Evolutionary conservation across 2,113 vertebrate genomes (phyloP).

Genomic region (Hyla sarda): DNA sequence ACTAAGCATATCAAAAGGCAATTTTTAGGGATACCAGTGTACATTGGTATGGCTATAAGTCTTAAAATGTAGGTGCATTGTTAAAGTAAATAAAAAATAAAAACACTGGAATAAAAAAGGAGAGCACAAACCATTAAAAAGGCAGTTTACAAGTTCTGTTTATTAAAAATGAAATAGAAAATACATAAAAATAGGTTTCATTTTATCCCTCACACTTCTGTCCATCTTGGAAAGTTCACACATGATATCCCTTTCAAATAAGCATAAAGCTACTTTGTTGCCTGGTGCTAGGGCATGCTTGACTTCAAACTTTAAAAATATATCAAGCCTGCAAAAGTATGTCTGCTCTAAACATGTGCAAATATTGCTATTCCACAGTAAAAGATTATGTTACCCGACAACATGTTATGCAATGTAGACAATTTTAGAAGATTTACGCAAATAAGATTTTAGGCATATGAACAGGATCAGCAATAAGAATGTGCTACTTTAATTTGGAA

Average conservation of each 20-base stretch:
- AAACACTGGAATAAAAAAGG: too few species aligned
- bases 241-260: slow-evolving; percentile 74
- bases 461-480: too few species aligned
- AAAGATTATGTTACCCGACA: slow-evolving; percentile 61
- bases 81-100: too few species aligned
- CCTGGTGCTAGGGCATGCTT: slow-evolving; percentile 66
- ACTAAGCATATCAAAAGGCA: too few species aligned
- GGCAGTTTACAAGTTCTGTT: slow-evolving; percentile 68
- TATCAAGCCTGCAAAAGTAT: slow-evolving; percentile 62
- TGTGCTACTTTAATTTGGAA: too few species aligned
- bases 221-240: slow-evolving; percentile 77
- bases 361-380: slow-evolving; percentile 60
- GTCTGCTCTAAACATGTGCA: slow-evolving; percentile 63
- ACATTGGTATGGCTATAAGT: too few species aligned
- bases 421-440: slow-evolving; percentile 1
- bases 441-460: too few species aligned
- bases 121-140: slow-evolving; percentile 64
- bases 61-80: too few species aligned
- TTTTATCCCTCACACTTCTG: slow-evolving; percentile 76
- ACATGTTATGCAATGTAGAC: slow-evolving; percentile 45
- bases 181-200: slow-evolving; percentile 95
- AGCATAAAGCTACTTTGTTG: slow-evolving; percentile 71
- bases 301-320: slow-evolving; percentile 67
- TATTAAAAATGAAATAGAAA: slow-evolving; percentile 98
- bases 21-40: too few species aligned